Conservation (phyloP, 2,113 vertebrate species). For the Festucalex cinctus region DNA sequence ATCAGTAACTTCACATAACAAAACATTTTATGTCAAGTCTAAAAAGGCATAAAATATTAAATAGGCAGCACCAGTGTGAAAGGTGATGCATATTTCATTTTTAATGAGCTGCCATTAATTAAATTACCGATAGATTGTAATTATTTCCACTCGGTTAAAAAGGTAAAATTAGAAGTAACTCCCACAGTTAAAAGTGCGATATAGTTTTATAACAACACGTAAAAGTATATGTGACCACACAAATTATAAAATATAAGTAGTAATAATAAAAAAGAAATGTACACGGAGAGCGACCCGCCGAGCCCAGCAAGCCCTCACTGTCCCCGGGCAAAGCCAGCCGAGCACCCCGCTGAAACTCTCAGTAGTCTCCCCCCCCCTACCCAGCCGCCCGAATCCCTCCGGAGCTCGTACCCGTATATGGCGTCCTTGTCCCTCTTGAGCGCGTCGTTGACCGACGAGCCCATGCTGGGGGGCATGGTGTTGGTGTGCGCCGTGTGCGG, state of each 20-base stretch:
- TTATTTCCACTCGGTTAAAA: constrained; percentile 2
- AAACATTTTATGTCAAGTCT: neutral
- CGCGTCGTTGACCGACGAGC: constrained; percentile 96
- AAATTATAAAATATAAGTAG: neutral
- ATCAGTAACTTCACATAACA: neutral
- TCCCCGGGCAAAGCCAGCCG: neutral
- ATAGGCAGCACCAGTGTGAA: constrained; percentile 16
- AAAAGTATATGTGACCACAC: neutral
- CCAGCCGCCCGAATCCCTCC: constrained; percentile 9
- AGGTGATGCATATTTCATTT: constrained; percentile 9
- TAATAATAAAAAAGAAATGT: neutral
- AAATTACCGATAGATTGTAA: constrained; percentile 8
- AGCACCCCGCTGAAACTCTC: neutral
- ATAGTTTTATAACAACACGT: neutral
- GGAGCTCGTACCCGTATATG: constrained; percentile 90
- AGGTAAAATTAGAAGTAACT: neutral
- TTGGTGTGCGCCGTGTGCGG: constrained; percentile 94
- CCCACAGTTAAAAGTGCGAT: neutral
- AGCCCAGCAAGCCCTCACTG: neutral
- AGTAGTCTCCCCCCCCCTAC: neutral
- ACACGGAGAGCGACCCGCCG: constrained; percentile 13
- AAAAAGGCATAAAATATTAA: constrained; percentile 3
- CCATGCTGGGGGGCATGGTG: constrained; percentile 95
- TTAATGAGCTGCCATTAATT: constrained; percentile 24
- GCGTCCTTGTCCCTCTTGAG: constrained; percentile 99